Base-by-base conservation (phyloP, 2,113 vertebrate genomes). In the Caloenas nicobarica region DNA sequence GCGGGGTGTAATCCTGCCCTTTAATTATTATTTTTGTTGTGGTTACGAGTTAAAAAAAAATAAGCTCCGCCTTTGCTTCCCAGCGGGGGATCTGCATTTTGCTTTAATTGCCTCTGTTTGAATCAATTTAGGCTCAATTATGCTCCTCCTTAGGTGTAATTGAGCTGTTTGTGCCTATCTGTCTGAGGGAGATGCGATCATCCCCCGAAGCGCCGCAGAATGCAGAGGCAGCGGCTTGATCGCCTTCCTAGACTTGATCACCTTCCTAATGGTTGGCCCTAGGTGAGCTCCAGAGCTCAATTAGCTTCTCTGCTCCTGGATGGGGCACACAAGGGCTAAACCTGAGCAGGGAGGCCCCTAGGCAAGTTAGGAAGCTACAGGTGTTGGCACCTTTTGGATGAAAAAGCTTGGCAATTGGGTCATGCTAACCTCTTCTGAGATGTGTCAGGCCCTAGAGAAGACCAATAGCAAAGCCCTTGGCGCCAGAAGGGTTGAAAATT, bases 81-180 rank as follows among this genome's bases (percentile, higher is more conserved):
- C 98, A 91, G 97, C 80, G 44, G 98, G 97, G 94, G 91, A 89
- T 46, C 64, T 31, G 95, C 94, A 96, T 94, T 96, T 97, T 91
- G 88, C 97, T 96, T 96, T 98, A 98, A 98, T 98, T 98, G 97
- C 97, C 86, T 96, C 94, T 72, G 93, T 97, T 97, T 93, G 97
- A 98, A 95, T 97, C 97, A 97, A 97, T 98, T 96, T 93, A 66
- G 92, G 93, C 76, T 96, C 96, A 95, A 97, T 98, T 97, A 95
- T 17, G 96, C 96, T 96, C 89, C 96, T 98, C 80, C 95, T 89
- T 65, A 95, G 96, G 95, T 97, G 81, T 98, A 97, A 98, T 97
- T 97, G 97, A 97, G 97, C 92, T 38, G 93, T 74, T 93, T 38
- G 77, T 7, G 70, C 48, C 91, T 40, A 3, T 91, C 93, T 51